A percentile compares a stretch with the other conserved stretches of the same genome.
phyloP scores from a whole-genome alignment of 1,140 invertebrate genomes.

The Centruroides sculpturatus region DNA sequence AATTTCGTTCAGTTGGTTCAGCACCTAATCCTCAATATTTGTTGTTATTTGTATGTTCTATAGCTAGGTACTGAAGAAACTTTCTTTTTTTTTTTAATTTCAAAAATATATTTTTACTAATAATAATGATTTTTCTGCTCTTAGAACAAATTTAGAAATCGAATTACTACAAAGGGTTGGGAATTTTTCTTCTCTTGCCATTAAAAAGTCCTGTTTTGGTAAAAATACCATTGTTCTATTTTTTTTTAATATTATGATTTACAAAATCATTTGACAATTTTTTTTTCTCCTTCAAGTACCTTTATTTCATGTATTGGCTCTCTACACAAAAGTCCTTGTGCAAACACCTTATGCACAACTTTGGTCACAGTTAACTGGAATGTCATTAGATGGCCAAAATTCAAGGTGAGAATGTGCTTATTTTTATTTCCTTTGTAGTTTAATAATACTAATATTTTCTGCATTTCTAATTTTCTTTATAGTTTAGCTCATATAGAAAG shows the following conservation, averaged over 20 bases:
- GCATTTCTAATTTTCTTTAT: background rate
- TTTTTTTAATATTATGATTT: background rate
- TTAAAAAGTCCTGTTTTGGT: slow-evolving; percentile 73
- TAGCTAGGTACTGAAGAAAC: slow-evolving; percentile 40
- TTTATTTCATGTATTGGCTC: slow-evolving; percentile 68
- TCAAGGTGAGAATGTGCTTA: slow-evolving; percentile 1
- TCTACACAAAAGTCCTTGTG: slow-evolving; percentile 52
- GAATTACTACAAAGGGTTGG: slow-evolving; percentile 76
- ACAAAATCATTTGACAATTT: too few relatives aligned
- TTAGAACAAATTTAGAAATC: slow-evolving; percentile 75
- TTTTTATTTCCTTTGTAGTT: background rate
- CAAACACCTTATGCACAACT: slow-evolving; percentile 30
- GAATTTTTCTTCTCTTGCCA: slow-evolving; percentile 39
- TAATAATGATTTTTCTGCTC: slow-evolving; percentile 7
- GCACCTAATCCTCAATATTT: slow-evolving; percentile 41
- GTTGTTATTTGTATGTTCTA: slow-evolving; percentile 76
- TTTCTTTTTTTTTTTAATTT: background rate
- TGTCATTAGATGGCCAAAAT: slow-evolving; percentile 16
- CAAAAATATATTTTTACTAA: background rate
- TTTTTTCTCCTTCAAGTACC: slow-evolving; percentile 42
- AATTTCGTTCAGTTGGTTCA: slow-evolving; percentile 30
- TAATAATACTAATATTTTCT: background rate
- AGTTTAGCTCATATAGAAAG: slow-evolving; percentile 31
- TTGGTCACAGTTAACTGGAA: slow-evolving; percentile 31
- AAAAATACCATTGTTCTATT: slow-evolving; percentile 23